Percentiles rank a stretch among this genome's conserved stretches.
These are phyloP conservation scores for Osmerus eperlanus DNA, from an alignment of 2,113 vertebrate genomes.

Conservation along the genomic window DNA sequence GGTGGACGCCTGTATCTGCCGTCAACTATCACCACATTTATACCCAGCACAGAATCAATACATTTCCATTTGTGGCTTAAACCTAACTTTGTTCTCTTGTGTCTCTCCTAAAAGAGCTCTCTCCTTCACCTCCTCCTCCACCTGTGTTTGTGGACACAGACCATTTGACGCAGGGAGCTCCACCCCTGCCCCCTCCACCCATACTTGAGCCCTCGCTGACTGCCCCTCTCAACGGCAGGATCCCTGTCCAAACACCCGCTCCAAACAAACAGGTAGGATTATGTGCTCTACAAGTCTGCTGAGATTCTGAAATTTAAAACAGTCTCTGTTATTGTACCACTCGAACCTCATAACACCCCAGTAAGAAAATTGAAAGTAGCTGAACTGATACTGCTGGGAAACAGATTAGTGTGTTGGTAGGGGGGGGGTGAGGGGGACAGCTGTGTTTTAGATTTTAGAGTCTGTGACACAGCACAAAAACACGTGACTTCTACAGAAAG, in stretches of 20 bases:
- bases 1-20: no score
- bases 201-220: slow-evolving; percentile 15
- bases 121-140: slow-evolving; percentile 42
- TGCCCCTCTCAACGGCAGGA: slow-evolving; percentile 5
- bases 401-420: no score
- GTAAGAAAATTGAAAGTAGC: no score
- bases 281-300: not conserved
- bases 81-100: not conserved
- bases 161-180: slow-evolving; percentile 42
- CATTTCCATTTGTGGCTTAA: no score
- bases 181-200: slow-evolving; percentile 43
- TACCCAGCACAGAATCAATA: not conserved
- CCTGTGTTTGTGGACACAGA: slow-evolving; percentile 17
- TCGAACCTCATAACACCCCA: no score
- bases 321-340: no score
- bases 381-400: no score
- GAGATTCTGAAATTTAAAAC: no score
- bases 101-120: slow-evolving; percentile 35
- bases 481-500: not conserved
- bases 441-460: slow-evolving; percentile 21
- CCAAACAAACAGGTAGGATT: slow-evolving; percentile 51
- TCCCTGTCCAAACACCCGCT: slow-evolving; percentile 31
- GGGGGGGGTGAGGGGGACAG: not conserved
- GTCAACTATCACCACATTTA: not conserved
- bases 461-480: slow-evolving; percentile 18